phyloP scores from a whole-genome alignment of 1,140 invertebrate genomes.

The Metaphire vulgaris region DNA sequence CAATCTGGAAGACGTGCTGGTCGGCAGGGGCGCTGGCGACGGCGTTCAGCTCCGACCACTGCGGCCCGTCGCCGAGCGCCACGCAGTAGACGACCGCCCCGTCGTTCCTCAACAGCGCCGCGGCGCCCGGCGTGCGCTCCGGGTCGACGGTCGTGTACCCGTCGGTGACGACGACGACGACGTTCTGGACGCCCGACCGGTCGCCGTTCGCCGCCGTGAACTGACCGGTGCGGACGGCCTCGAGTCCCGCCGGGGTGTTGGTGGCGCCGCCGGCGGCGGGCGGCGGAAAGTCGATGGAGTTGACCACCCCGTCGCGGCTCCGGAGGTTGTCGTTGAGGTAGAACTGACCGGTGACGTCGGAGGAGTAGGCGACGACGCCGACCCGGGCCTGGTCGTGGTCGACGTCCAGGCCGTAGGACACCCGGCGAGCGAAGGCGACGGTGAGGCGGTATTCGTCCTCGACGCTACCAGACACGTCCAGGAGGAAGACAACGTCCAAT shows the following conservation, averaged over 20 bases:
- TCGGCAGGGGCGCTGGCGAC: not conserved
- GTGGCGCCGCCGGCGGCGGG: not conserved
- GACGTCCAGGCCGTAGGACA: conserved; percentile 21
- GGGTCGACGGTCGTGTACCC: conserved; percentile 43
- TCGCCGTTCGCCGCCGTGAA: conserved; percentile 32
- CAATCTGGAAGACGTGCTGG: not conserved
- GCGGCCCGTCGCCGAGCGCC: conserved; percentile 5
- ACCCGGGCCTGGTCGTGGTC: conserved; percentile 18
- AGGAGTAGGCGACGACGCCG: conserved; percentile 17
- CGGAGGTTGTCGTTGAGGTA: conserved; percentile 13
- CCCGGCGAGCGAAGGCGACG: not conserved
- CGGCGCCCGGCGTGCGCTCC: conserved; percentile 39
- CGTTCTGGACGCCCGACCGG: conserved; percentile 37
- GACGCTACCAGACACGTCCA: conserved; percentile 29
- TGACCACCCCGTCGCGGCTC: not conserved
- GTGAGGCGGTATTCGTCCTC: conserved; percentile 13
- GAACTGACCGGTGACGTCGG: conserved; percentile 17
- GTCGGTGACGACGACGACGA: conserved; percentile 44
- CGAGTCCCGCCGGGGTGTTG: conserved; percentile 13
- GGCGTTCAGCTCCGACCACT: not conserved
- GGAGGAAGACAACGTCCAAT: conserved; percentile 23
- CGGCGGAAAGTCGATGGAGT: conserved; percentile 4
- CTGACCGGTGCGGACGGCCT: not conserved
- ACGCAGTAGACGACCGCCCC: conserved; percentile 16
- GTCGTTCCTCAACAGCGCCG: conserved; percentile 20